A percentile compares a stretch with the other conserved stretches of the same genome.
Conservation (phyloP, 2,888 invertebrate genomes). For the Eilema depressum region DNA sequence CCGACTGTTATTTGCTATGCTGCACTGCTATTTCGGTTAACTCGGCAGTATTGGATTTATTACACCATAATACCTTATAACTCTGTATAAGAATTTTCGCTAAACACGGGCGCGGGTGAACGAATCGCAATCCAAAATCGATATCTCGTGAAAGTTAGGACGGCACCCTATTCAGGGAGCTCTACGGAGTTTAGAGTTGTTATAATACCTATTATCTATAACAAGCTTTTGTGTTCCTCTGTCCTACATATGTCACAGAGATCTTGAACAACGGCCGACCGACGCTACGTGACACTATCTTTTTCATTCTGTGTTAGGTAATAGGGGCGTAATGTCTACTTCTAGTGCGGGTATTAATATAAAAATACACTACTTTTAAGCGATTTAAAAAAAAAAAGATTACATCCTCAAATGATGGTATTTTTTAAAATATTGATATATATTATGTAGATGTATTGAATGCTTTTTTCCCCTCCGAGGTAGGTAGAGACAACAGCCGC, state of each 20-base stretch:
- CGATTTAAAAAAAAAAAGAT: no score
- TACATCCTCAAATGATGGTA: no score
- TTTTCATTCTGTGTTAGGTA: slow-evolving; percentile 17
- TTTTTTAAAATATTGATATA: no score
- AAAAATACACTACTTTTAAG: no score
- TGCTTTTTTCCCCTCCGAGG: no score
- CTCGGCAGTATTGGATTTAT: neutral
- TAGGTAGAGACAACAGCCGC: no score
- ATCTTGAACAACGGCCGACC: slow-evolving; percentile 28
- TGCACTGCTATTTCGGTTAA: neutral
- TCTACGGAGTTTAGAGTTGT: slow-evolving; percentile 50
- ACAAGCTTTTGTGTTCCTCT: slow-evolving; percentile 42
- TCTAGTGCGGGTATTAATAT: neutral
- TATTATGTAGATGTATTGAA: no score
- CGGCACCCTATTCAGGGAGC: slow-evolving; percentile 60
- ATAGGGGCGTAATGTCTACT: neutral
- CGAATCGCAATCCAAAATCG: slow-evolving; percentile 52
- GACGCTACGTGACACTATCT: slow-evolving; percentile 36
- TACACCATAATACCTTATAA: neutral
- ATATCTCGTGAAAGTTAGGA: slow-evolving; percentile 61
- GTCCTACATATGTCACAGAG: slow-evolving; percentile 40
- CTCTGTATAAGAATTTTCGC: slow-evolving; percentile 15
- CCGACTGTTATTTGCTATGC: no score
- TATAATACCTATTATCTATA: slow-evolving; percentile 46
- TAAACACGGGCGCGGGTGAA: slow-evolving; percentile 16